Conservation (phyloP, 2,113 vertebrate genomes). For the Podarcis raffonei region DNA sequence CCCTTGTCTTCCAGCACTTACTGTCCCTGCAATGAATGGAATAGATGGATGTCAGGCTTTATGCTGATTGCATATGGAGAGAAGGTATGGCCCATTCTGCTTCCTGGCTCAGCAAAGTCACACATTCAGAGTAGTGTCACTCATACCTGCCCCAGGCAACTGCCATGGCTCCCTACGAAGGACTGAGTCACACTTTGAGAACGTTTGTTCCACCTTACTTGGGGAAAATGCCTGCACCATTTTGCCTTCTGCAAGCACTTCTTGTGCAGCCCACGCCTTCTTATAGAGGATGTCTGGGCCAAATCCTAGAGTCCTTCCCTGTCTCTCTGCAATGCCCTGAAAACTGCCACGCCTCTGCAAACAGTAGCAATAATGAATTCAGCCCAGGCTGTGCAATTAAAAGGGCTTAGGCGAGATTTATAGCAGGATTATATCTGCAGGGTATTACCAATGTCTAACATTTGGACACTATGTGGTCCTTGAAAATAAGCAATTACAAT, state of each 20-base stretch:
- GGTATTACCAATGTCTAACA: slow-evolving; percentile 34
- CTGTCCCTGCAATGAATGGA: neutral
- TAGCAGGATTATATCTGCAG: slow-evolving; percentile 49
- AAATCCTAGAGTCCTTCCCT: neutral
- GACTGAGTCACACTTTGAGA: neutral
- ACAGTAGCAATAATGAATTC: neutral
- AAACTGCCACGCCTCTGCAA: neutral
- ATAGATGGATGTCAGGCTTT: no score
- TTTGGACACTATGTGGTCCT: slow-evolving; percentile 49
- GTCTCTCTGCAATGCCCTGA: neutral
- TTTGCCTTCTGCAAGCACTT: fast-evolving
- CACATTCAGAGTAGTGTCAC: neutral
- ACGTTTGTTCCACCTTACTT: neutral
- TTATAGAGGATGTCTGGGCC: fast-evolving
- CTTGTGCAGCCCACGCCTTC: neutral
- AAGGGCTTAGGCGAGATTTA: slow-evolving; percentile 54
- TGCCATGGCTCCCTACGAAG: neutral
- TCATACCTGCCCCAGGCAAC: neutral
- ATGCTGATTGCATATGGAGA: neutral
- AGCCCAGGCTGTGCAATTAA: slow-evolving; percentile 50
- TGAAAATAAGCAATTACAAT: slow-evolving; percentile 59
- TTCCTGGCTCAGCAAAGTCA: neutral
- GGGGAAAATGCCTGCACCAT: neutral
- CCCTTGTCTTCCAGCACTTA: neutral
- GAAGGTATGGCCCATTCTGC: neutral